These are phyloP conservation scores for Nasonia oneida DNA, from an alignment of 2,888 invertebrate species.

Conservation along the genomic window DNA sequence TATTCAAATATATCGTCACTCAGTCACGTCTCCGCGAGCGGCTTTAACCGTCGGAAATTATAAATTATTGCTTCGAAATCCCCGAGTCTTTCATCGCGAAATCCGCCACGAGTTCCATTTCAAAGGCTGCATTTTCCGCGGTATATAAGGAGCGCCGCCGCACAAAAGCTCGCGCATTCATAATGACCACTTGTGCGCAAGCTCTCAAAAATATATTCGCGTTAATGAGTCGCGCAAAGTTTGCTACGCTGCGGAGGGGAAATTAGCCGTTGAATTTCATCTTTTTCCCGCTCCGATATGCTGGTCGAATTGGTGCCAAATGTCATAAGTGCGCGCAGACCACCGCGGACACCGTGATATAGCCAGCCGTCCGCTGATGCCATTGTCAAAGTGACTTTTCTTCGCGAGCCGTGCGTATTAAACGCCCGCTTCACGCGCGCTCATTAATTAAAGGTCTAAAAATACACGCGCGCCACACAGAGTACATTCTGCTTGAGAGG, in stretches of 20 bases:
- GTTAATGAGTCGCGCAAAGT: no score
- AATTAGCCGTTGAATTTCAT: no score
- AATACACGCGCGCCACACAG: conserved; percentile 17
- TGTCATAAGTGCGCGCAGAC: not conserved
- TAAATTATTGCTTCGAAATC: conserved; percentile 53
- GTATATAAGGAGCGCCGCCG: no score
- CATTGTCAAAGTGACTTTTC: conserved; percentile 42
- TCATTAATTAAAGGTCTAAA: conserved; percentile 54
- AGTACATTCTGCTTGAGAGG: not conserved
- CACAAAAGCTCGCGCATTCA: no score
- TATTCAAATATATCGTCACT: conserved; percentile 48
- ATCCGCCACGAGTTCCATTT: not conserved
- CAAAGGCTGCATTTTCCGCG: not conserved
- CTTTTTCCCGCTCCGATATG: conserved; percentile 18
- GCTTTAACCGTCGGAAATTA: conserved; percentile 54
- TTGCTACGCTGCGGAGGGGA: no score
- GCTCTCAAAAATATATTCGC: no score
- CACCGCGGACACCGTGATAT: not conserved
- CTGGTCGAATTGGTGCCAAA: conserved; percentile 50
- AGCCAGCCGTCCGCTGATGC: not conserved
- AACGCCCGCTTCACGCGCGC: conserved; percentile 47
- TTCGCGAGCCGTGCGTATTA: conserved; percentile 35
- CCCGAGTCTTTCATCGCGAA: conserved; percentile 37
- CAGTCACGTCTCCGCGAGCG: not conserved
- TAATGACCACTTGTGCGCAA: no score